Conservation (phyloP, 2,888 invertebrate genomes). For the Eupithecia vulgata region DNA sequence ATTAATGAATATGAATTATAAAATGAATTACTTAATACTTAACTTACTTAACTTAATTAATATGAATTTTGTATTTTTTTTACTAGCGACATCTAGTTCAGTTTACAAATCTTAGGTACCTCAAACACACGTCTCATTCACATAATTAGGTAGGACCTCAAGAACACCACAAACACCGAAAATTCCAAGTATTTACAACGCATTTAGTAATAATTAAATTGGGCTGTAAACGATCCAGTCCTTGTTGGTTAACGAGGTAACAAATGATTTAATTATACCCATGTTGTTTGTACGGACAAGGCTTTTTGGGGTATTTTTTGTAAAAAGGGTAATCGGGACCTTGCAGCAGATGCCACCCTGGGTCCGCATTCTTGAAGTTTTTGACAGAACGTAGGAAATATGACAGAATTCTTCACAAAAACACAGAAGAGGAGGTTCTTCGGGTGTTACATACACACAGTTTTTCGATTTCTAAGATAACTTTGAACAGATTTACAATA, state of each 20-base stretch:
- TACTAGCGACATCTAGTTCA: background rate
- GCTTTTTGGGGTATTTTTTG: background rate
- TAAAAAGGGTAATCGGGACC: background rate
- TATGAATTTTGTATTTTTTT: too few relatives aligned
- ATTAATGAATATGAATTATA: too few relatives aligned
- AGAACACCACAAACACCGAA: background rate
- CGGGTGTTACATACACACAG: too few relatives aligned
- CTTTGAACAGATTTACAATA: too few relatives aligned
- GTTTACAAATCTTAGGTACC: background rate
- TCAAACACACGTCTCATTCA: too few relatives aligned
- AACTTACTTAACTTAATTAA: too few relatives aligned
- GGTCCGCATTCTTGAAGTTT: background rate
- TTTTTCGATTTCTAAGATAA: too few relatives aligned
- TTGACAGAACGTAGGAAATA: background rate
- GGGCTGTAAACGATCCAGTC: slow-evolving; percentile 15
- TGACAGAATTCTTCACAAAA: too few relatives aligned
- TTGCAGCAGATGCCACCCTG: background rate
- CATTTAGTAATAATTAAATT: slow-evolving; percentile 39
- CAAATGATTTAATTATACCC: slow-evolving; percentile 33
- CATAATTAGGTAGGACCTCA: background rate
- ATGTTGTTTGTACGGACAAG: slow-evolving; percentile 8
- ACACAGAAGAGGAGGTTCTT: too few relatives aligned
- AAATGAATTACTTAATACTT: too few relatives aligned
- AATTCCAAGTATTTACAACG: slow-evolving; percentile 13
- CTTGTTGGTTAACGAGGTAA: slow-evolving; percentile 35